Evolutionary conservation across 2,113 vertebrate species (phyloP).

Genomic region (Platycercus adscitus): DNA sequence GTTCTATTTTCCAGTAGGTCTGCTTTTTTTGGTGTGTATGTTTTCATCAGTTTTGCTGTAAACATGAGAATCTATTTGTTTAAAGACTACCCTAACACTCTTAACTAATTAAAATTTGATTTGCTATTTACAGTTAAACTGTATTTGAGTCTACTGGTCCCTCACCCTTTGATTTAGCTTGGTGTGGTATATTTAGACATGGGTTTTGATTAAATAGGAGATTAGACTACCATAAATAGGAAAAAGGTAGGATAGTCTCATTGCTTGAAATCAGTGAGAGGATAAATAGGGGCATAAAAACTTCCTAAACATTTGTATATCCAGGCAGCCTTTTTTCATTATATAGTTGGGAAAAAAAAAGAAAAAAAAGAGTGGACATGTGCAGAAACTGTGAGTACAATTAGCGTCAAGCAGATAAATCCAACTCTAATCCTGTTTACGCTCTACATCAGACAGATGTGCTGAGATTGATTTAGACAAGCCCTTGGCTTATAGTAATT

Average conservation of each 20-base stretch:
- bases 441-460: slow-evolving; percentile 90
- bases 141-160: slow-evolving; percentile 64
- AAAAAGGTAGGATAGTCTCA: slow-evolving; percentile 53
- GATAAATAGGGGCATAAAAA: slow-evolving; percentile 53
- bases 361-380: slow-evolving; percentile 77
- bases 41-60: neutral
- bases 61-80: slow-evolving; percentile 42
- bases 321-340: slow-evolving; percentile 16
- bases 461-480: slow-evolving; percentile 90
- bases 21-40: neutral
- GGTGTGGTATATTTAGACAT: slow-evolving; percentile 69
- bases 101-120: slow-evolving; percentile 64
- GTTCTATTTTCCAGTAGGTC: neutral
- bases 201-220: slow-evolving; percentile 73
- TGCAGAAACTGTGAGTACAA: slow-evolving; percentile 88
- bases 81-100: slow-evolving; percentile 61
- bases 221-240: slow-evolving; percentile 65
- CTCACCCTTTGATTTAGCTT: slow-evolving; percentile 68
- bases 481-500: slow-evolving; percentile 84
- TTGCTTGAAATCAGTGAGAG: slow-evolving; percentile 60
- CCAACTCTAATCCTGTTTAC: slow-evolving; percentile 92
- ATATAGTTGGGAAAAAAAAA: neutral
- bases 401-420: slow-evolving; percentile 92
- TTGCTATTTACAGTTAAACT: slow-evolving; percentile 62
- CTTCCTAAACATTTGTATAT: slow-evolving; percentile 61